Base-by-base conservation (phyloP, 2,888 invertebrate species). In the Toxonevra muliebris region DNA sequence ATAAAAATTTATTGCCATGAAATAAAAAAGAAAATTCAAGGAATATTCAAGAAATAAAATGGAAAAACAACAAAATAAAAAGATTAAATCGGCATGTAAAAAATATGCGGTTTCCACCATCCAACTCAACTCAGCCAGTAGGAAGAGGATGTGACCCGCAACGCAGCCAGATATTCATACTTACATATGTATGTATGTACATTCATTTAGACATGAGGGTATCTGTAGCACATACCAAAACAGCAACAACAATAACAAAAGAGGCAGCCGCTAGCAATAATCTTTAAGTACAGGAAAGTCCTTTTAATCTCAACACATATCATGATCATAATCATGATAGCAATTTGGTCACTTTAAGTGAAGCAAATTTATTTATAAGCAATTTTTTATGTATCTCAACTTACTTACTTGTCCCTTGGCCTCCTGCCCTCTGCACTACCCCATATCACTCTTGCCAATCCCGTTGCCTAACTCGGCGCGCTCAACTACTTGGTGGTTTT, bases 341-440 rank as follows among this genome's bases (percentile, higher is more conserved):
- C 81, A 82, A 84, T 82, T 83, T 80, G 84, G 82, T 82, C 82
- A 82, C 83, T 81, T 81, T 79, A 83, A 82, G 82, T 83, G 82
- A 81, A 79, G 81, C 82, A 84, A 83, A 83, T 84, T 82, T 82
- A 84, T 83, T 82, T 83, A 80, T 80, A 81, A 81, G 79, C 80
- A 77, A 75, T 79, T 77, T 75, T 78, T 76, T 76, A 75, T 73
- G 66, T 30, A 30, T 62, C 65, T 63, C 13, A 57, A 30, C 71
- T 65, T 30, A 8, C 10, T 17, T 19, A 11, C 1, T 7, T 19
- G 50, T 52, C 69, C 65, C 61, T 72, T 58, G 71, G 65, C 67
- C 55, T 52, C 63, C 61, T 9, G 58, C 66, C 53, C 54, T 61
- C 59, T 61, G 60, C 19, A 52, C 53, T 30, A 50, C 13, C 52